Evolutionary conservation across 92 coral and sea anemone genomes (phyloP), one percentile per base, ranked within the genome.

Genomic region (Pocillopora meandrina): DNA sequence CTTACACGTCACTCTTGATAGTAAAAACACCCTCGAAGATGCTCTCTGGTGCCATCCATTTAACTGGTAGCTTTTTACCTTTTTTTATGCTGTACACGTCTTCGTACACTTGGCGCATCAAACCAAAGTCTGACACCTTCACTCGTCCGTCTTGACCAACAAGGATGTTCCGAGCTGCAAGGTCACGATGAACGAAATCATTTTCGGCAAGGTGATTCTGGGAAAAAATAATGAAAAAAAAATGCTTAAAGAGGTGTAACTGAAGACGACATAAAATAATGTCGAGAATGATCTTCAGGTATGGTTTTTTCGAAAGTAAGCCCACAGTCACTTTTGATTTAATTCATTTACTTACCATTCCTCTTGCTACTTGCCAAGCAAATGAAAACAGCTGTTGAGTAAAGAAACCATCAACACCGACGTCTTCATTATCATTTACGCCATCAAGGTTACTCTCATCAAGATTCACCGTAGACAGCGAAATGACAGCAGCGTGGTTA

Each of bases 291-390:
- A 1, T 42, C 49, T 3, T 42, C 49, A 42, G 49, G 15, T 59
- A 59, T 16, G 62, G 62, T 12, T 42, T 42, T 7, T 42, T 42
- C 49, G 26, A 26, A 26, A 1, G 26, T 26, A 57, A 57, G 10
- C 61, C 10, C 61, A 57, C 61, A 57, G 61, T 57, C 61, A 9
- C 10, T 57, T 16, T 1, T 12, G 18, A 11, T 31, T 20, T 0
- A 31, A 26, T 10, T 10, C 1, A 26, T 12, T 1, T 9, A 16
- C 31, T 60, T 76, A 76, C 80, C 80, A 76, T 76, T 58, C 73
- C 73, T 6, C 11, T 69, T 13, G 73, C 55, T 69, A 69, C 36
- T 69, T 69, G 73, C 73, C 73, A 76, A 33, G 80, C 80, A 76
- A 76, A 76, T 7, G 47, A 31, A 58, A 76, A 76, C 52, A 76